These are phyloP conservation scores for Halesus radiatus DNA, from an alignment of 1,140 invertebrate species.

Conservation along the genomic window DNA sequence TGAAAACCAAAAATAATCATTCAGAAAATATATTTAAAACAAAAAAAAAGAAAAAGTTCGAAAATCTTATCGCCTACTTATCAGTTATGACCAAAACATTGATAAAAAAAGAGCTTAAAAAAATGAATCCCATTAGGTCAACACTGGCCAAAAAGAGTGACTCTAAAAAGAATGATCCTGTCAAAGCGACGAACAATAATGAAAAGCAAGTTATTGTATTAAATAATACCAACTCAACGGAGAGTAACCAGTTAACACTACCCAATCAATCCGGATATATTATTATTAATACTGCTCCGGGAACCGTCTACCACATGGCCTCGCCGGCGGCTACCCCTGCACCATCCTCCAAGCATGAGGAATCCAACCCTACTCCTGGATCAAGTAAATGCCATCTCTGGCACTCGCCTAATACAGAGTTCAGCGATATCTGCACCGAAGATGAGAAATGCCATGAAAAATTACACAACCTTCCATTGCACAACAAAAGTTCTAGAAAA, in stretches of 20 bases:
- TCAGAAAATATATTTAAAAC: neutral
- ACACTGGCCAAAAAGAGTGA: neutral
- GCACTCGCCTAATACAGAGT: too few relatives aligned
- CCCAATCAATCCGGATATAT: slow-evolving; percentile 1
- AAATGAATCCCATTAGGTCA: neutral
- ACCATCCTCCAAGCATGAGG: neutral
- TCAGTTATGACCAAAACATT: slow-evolving; percentile 23
- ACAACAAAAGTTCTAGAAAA: too few relatives aligned
- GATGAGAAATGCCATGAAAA: too few relatives aligned
- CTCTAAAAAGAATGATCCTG: neutral
- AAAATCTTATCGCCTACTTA: slow-evolving; percentile 8
- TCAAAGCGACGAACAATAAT: neutral
- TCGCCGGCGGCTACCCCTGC: neutral
- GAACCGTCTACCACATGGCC: slow-evolving; percentile 13
- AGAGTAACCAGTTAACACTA: neutral
- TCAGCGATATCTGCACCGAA: too few relatives aligned
- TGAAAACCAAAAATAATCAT: neutral
- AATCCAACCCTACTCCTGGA: neutral
- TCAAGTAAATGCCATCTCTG: too few relatives aligned
- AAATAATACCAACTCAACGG: neutral
- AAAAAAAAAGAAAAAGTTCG: neutral
- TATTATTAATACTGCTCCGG: slow-evolving; percentile 14
- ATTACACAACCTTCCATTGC: too few relatives aligned
- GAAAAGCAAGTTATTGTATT: slow-evolving; percentile 20
- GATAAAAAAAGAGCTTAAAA: slow-evolving; percentile 17